phyloP scores from a whole-genome alignment of 1,140 invertebrate genomes.

The Zaprionus vittiger region DNA sequence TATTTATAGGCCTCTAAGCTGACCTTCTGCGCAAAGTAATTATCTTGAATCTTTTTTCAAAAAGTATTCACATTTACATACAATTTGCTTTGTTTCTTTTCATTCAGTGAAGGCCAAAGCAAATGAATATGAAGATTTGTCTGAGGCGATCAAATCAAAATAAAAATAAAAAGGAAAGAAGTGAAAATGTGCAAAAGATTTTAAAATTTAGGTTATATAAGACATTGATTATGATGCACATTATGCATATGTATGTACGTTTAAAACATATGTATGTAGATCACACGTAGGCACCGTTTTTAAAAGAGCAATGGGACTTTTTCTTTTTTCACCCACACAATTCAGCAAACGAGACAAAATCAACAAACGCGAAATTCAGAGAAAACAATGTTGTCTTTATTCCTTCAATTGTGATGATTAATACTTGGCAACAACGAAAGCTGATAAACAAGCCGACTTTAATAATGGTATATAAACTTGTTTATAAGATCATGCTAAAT shows the following conservation, averaged over 20 bases:
- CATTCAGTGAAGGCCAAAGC: conserved; percentile 42
- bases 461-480: conserved; percentile 7
- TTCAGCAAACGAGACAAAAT: conserved; percentile 1
- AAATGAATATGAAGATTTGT: conserved; percentile 29
- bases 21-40: conserved; percentile 43
- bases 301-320: neutral
- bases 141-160: conserved; percentile 12
- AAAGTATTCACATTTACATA: conserved; percentile 36
- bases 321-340: conserved; percentile 12
- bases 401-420: conserved; percentile 37
- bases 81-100: conserved; percentile 35
- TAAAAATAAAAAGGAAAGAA: conserved; percentile 7
- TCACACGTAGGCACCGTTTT: neutral
- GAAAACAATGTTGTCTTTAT: conserved; percentile 21
- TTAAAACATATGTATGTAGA: neutral
- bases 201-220: conserved; percentile 26
- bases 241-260: neutral
- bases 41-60: conserved; percentile 33
- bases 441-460: conserved; percentile 3
- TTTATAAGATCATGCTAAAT: neutral
- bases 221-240: neutral
- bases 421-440: conserved; percentile 22
- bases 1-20: conserved; percentile 24
- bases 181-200: conserved; percentile 18
- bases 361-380: neutral